Conservation (phyloP, 92 coral and sea anemone genomes). For the Epizoanthus scotinus region DNA sequence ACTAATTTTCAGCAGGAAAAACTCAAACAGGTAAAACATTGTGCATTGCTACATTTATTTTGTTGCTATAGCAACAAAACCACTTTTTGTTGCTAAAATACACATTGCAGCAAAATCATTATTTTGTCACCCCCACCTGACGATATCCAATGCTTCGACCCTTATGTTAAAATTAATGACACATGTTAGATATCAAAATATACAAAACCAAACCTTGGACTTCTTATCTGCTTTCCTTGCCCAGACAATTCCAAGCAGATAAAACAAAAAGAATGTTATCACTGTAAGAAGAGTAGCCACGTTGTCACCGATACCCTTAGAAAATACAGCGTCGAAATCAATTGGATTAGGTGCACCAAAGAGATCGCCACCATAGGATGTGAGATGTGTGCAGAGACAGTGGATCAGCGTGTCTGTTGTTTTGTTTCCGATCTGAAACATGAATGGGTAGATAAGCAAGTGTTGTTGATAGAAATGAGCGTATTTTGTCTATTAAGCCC, state of each 20-base stretch:
- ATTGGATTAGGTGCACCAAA: conserved; percentile 73
- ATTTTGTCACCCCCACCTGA: no score
- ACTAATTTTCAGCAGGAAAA: no score
- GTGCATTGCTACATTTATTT: no score
- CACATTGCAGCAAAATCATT: no score
- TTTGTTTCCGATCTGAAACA: not conserved
- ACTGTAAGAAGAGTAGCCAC: conserved; percentile 74
- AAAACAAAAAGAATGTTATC: conserved; percentile 62
- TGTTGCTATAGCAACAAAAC: no score
- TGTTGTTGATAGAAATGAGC: no score
- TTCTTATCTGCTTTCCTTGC: conserved; percentile 68
- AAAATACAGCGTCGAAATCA: conserved; percentile 67
- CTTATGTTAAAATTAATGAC: no score
- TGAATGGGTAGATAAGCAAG: not conserved
- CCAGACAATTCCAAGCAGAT: conserved; percentile 61
- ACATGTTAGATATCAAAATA: no score
- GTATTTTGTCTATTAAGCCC: no score
- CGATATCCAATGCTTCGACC: no score
- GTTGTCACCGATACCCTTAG: conserved; percentile 61
- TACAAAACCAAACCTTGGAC: conserved; percentile 55
- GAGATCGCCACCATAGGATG: conserved; percentile 83
- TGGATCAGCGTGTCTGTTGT: conserved; percentile 52
- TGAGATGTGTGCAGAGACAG: conserved; percentile 83
- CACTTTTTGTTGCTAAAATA: no score
- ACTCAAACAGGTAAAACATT: no score